Conservation (phyloP, 2,113 vertebrate species). For the Hippocampus zosterae region DNA sequence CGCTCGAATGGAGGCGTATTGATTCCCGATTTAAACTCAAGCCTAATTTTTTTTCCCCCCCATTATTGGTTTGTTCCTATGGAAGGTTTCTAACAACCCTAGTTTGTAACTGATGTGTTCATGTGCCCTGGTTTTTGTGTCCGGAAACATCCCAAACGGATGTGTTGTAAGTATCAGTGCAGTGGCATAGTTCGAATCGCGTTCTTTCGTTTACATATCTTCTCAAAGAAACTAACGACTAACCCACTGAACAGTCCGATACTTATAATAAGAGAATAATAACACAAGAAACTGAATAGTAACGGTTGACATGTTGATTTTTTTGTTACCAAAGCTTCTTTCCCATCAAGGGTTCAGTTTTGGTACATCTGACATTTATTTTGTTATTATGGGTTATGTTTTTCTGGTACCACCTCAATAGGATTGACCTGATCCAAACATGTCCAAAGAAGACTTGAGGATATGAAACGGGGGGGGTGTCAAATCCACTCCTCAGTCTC, state of each 20-base stretch:
- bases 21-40: no score
- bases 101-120: background rate
- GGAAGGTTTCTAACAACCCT: no score
- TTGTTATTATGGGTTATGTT: background rate
- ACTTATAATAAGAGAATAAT: background rate
- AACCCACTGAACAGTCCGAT: background rate
- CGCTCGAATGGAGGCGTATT: no score
- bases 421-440: background rate
- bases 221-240: no score
- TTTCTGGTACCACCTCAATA: background rate
- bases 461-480: constrained; percentile 29
- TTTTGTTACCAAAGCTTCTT: background rate
- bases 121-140: background rate
- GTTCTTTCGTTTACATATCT: no score
- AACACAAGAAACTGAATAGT: background rate
- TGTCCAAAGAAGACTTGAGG: background rate
- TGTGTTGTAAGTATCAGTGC: background rate
- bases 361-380: background rate
- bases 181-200: background rate
- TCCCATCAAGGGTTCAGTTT: background rate
- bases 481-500: constrained; percentile 51
- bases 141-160: no score
- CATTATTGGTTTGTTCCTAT: no score
- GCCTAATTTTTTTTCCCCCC: no score
- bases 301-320: background rate